Conservation (phyloP, 1,140 invertebrate species). For the Oscheius sp. region DNA sequence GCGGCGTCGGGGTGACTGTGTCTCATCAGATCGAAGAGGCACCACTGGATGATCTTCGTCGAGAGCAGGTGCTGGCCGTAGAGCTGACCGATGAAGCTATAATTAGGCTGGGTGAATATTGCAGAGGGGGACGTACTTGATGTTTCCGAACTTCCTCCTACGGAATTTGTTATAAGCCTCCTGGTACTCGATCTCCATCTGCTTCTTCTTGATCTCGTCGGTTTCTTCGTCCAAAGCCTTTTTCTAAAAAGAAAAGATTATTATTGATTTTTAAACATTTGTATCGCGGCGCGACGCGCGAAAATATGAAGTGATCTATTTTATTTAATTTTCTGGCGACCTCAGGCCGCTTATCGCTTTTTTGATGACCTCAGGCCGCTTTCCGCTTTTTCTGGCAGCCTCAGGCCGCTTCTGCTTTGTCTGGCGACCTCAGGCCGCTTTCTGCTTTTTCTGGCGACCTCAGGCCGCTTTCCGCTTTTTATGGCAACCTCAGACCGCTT, state of each 20-base stretch:
- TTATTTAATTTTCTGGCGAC: too few relatives aligned
- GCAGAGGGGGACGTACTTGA: conserved; percentile 32
- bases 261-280: too few relatives aligned
- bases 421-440: too few relatives aligned
- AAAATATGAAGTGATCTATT: conserved; percentile 22
- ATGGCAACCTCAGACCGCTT: too few relatives aligned
- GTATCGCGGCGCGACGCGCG: too few relatives aligned
- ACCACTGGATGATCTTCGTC: conserved; percentile 28
- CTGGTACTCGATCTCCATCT: conserved; percentile 18
- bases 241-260: conserved; percentile 8
- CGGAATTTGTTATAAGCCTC: conserved; percentile 43
- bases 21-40: conserved; percentile 24
- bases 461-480: too few relatives aligned
- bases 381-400: too few relatives aligned
- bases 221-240: conserved; percentile 29
- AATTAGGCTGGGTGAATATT: too few relatives aligned
- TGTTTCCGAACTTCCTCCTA: conserved; percentile 44
- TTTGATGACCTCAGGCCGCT: too few relatives aligned
- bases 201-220: conserved; percentile 39
- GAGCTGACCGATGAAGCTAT: conserved; percentile 36
- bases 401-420: too few relatives aligned
- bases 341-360: too few relatives aligned
- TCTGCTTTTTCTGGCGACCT: too few relatives aligned
- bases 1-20: background rate
- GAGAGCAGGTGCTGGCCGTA: conserved; percentile 14